Percentiles rank a stretch among this genome's conserved stretches.
These are phyloP conservation scores for Mustela lutreola DNA, from an alignment of 2,113 vertebrate species.

Conservation along the genomic window DNA sequence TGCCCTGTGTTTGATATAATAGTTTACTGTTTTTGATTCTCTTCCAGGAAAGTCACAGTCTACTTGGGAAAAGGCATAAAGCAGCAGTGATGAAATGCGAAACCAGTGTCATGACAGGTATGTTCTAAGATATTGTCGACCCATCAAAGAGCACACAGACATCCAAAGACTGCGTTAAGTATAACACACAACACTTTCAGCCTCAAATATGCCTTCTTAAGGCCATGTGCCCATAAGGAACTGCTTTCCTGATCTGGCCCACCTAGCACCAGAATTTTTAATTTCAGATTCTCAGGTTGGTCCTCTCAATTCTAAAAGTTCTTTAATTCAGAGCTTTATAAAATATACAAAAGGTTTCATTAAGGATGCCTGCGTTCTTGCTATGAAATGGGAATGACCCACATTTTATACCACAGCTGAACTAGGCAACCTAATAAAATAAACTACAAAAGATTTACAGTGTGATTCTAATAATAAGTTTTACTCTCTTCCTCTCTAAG, in stretches of 20 bases:
- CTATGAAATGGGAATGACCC: conserved; percentile 27
- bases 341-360: not conserved
- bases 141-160: not conserved
- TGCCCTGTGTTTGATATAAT: not conserved
- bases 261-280: not conserved
- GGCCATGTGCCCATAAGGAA: not conserved
- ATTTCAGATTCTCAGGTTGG: not conserved
- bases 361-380: not conserved
- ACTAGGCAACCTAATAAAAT: conserved; percentile 49
- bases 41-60: not conserved
- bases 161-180: not conserved
- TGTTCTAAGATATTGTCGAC: not conserved
- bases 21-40: not conserved
- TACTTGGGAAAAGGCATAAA: not conserved
- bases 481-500: conserved; percentile 14
- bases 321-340: conserved; percentile 31
- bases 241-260: not conserved
- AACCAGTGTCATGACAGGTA: not conserved
- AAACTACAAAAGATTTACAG: conserved; percentile 23
- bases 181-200: not conserved
- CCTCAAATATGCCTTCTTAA: not conserved
- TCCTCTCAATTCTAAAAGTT: not conserved
- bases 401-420: conserved; percentile 42
- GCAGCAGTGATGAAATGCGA: not conserved
- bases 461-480: conserved; percentile 23